Evolutionary conservation across 2,888 invertebrate species (phyloP), one percentile per base, ranked within the genome.

Genomic region (Cantharis rustica): DNA sequence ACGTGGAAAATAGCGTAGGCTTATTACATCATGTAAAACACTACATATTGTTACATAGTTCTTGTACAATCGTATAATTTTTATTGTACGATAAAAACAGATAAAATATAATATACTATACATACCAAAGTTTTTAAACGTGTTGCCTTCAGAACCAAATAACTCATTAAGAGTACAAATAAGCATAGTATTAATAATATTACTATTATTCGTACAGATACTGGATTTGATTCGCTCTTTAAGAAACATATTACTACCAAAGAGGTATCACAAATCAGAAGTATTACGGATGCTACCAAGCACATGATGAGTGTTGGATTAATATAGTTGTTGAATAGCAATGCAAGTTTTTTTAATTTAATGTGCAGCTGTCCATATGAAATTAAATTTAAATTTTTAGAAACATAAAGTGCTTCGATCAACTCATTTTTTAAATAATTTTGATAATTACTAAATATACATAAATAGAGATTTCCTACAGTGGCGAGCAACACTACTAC

Each of bases 161-260:
- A 13, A 13, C 13, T 0, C 4, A 31, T 13, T 0, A 4, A 0
- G 0, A 13, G 5, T 3, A 31, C 0, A 11, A 31, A 0, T 4
- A 27, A 4, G 13, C 5, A 13, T n/a, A n/a, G 1, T 31, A 3
- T 1, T 0, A n/a, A 5, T 31, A n/a, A n/a, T 31, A 31, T 13
- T 13, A 13, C 1, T 4, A 13, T 13, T n/a, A 31, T 3, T 31
- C 31, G 31, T 31, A 4, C 4, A 1, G 31, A n/a, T 31, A 31
- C 31, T n/a, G 31, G n/a, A 31, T 31, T 5, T 31, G 13, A 13
- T 4, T 13, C 4, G 10, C 31, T 31, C 5, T 31, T n/a, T 3
- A 31, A n/a, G 0, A 31, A 31, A 13, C 31, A n/a, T 5, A 31
- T n/a, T 5, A 31, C 13, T 13, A 31, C 1, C 31, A 31, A 13